Conservation (phyloP, 2,888 invertebrate genomes). For the Netelia inedita region DNA sequence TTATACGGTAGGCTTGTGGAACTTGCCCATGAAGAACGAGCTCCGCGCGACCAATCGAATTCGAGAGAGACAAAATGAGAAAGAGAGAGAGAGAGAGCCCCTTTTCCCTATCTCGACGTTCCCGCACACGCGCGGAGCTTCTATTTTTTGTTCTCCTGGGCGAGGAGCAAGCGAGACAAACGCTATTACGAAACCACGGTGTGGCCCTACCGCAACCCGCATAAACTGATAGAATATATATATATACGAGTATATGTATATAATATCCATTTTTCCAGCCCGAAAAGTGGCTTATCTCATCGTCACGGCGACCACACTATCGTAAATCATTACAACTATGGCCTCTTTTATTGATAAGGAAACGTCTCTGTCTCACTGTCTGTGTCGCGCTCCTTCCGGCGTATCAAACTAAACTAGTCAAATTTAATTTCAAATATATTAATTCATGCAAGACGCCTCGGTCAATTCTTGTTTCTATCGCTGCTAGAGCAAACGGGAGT, state of each 20-base stretch:
- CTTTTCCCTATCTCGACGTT: conserved; percentile 54
- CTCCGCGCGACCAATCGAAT: conserved; percentile 16
- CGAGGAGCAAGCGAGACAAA: not conserved
- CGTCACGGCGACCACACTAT: not conserved
- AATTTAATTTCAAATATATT: not conserved
- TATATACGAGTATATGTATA: too few species aligned
- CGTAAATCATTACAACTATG: not conserved
- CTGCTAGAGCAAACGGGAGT: not conserved
- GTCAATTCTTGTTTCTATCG: conserved; percentile 26
- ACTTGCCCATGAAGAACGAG: not conserved
- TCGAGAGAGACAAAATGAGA: not conserved
- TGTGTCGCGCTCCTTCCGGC: not conserved
- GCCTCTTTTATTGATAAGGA: not conserved
- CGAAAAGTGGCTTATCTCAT: conserved; percentile 40
- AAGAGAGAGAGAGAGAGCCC: conserved; percentile 5
- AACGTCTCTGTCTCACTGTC: not conserved
- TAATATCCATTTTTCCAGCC: conserved; percentile 1
- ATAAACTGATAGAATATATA: conserved; percentile 6
- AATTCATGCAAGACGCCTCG: conserved; percentile 22
- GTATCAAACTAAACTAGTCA: not conserved
- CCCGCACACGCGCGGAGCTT: conserved; percentile 28
- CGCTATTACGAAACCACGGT: conserved; percentile 68
- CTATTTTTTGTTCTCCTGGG: conserved; percentile 3
- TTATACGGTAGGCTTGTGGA: not conserved
- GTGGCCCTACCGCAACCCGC: conserved; percentile 76